Evolutionary conservation across 2,113 vertebrate genomes (phyloP).

Genomic region (Butastur rufipennis): DNA sequence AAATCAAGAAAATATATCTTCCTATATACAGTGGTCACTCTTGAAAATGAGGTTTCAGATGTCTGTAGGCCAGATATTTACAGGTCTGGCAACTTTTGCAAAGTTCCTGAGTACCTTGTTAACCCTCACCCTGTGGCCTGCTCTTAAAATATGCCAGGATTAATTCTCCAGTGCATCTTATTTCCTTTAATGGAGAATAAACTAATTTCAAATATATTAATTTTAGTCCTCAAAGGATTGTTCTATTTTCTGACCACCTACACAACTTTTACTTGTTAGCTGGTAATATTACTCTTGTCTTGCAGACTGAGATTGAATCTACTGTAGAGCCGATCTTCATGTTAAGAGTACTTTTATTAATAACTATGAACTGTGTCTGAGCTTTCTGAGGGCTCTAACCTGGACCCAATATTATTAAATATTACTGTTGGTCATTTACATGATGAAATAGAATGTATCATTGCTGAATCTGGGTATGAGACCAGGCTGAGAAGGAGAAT

Average conservation of each 20-base stretch:
- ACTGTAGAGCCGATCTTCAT: neutral
- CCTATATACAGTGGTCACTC: neutral
- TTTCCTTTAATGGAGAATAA: neutral
- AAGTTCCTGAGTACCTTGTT: neutral
- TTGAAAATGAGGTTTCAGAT: neutral
- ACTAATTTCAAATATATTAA: neutral
- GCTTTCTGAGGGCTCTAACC: neutral
- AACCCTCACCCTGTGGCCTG: neutral
- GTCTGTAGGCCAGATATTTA: neutral
- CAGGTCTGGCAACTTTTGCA: neutral
- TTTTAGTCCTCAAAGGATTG: neutral
- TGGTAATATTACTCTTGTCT: neutral
- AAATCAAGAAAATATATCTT: neutral
- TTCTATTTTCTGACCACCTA: neutral
- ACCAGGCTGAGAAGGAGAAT: neutral
- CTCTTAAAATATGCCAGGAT: neutral
- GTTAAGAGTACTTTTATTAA: neutral
- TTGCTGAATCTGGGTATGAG: neutral
- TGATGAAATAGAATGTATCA: neutral
- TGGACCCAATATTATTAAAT: neutral
- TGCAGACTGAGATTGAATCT: neutral
- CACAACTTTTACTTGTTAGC: neutral
- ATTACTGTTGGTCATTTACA: neutral
- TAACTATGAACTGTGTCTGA: neutral
- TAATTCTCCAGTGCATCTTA: neutral